Evolutionary conservation across 2,113 vertebrate species (phyloP).

Genomic region (Sardina pilchardus): DNA sequence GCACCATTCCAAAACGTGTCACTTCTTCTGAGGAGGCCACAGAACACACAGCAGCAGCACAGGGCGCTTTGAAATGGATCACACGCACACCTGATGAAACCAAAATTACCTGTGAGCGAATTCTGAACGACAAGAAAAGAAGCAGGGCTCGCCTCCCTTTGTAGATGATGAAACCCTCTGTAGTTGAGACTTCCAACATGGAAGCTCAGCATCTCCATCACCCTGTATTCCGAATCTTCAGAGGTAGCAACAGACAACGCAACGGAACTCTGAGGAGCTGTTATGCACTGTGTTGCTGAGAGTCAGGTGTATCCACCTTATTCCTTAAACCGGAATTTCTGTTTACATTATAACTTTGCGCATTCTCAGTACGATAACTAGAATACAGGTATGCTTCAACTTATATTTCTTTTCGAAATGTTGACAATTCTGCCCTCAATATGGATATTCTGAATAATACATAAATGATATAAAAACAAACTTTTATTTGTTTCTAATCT

Average conservation of each 20-base stretch:
- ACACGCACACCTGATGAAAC: background rate
- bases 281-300: no score
- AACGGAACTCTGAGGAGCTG: background rate
- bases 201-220: background rate
- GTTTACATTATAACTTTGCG: no score
- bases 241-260: background rate
- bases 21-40: background rate
- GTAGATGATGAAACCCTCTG: background rate
- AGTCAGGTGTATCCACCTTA: no score
- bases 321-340: no score
- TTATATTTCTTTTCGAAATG: no score
- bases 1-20: background rate
- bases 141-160: background rate
- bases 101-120: background rate
- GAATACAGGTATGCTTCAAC: no score
- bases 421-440: no score
- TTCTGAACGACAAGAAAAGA: background rate
- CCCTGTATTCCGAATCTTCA: background rate
- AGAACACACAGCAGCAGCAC: background rate
- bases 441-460: no score
- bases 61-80: background rate
- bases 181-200: background rate
- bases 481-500: no score
- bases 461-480: no score
- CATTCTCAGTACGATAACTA: no score